Percentiles rank a stretch among this genome's conserved stretches.
Conservation (phyloP, 2,888 invertebrate species). For the Laspeyria flexula region DNA sequence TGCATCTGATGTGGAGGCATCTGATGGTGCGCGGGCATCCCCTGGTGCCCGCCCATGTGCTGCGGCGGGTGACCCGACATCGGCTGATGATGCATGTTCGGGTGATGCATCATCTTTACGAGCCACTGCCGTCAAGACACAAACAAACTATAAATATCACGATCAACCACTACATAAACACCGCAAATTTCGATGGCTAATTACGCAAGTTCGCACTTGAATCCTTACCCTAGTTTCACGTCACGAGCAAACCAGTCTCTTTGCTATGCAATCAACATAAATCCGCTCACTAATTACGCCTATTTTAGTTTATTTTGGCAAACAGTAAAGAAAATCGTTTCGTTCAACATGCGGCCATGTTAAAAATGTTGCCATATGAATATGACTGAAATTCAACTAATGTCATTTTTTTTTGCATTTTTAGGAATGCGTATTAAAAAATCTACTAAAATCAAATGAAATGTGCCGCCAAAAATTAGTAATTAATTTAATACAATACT, state of each 20-base stretch:
- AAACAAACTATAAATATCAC: slow-evolving; percentile 68
- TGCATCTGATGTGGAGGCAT: slow-evolving; percentile 89
- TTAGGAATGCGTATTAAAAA: background rate
- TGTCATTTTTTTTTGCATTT: background rate
- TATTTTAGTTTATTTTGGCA: slow-evolving; percentile 86
- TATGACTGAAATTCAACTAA: background rate
- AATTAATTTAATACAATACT: too few species aligned
- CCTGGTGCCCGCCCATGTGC: slow-evolving; percentile 78
- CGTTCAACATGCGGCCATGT: slow-evolving; percentile 95
- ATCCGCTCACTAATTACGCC: slow-evolving; percentile 74
- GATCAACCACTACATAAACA: slow-evolving; percentile 69
- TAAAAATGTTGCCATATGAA: slow-evolving; percentile 78
- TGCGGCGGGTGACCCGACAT: slow-evolving; percentile 83
- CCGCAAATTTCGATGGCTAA: slow-evolving; percentile 56
- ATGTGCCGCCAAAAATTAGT: background rate
- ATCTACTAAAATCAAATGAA: slow-evolving; percentile 3
- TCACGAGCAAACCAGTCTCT: slow-evolving; percentile 55
- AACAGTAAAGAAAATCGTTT: slow-evolving; percentile 93
- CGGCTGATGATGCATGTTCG: slow-evolving; percentile 85
- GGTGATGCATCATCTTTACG: slow-evolving; percentile 85
- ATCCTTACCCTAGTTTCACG: slow-evolving; percentile 69
- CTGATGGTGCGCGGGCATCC: slow-evolving; percentile 86
- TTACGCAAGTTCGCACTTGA: slow-evolving; percentile 59
- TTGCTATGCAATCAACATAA: slow-evolving; percentile 70
- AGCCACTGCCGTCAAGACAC: slow-evolving; percentile 64